phyloP scores from a whole-genome alignment of 1,140 invertebrate species.

The Rhagoletis pomonella region DNA sequence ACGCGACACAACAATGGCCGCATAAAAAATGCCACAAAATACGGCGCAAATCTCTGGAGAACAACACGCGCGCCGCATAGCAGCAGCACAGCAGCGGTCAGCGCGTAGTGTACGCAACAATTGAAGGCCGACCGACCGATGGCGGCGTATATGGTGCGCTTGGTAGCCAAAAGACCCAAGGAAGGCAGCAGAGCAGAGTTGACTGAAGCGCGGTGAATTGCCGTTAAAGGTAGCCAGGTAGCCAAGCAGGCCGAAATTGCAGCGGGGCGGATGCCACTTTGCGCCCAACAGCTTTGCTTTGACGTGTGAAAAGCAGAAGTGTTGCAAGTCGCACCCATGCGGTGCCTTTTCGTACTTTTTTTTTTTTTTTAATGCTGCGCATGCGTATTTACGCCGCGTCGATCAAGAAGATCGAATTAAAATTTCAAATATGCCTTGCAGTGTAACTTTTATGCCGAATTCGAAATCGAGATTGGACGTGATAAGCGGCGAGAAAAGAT shows the following conservation, averaged over 20 bases:
- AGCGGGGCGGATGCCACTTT: constrained; percentile 27
- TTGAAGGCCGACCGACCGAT: background rate
- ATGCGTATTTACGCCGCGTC: no score
- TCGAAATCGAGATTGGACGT: background rate
- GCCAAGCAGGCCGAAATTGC: background rate
- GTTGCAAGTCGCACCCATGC: constrained; percentile 39
- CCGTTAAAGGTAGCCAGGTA: background rate
- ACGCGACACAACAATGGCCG: constrained; percentile 41
- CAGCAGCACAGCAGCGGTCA: background rate
- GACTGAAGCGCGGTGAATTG: background rate
- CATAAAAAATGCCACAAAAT: constrained; percentile 30
- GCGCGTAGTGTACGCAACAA: background rate
- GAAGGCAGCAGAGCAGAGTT: background rate
- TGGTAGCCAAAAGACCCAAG: background rate
- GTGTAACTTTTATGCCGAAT: background rate
- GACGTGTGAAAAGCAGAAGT: constrained; percentile 48
- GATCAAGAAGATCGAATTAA: background rate
- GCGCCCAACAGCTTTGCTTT: constrained; percentile 2
- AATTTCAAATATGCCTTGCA: constrained; percentile 28
- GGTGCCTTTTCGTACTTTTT: background rate
- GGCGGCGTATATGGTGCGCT: background rate
- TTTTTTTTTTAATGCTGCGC: background rate
- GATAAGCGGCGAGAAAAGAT: background rate
- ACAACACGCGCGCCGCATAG: background rate
- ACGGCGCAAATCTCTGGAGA: constrained; percentile 25